Percentiles rank a stretch among this genome's conserved stretches.
phyloP scores from a whole-genome alignment of 2,797 vertebrate species.

The Meriones psammophilus region DNA sequence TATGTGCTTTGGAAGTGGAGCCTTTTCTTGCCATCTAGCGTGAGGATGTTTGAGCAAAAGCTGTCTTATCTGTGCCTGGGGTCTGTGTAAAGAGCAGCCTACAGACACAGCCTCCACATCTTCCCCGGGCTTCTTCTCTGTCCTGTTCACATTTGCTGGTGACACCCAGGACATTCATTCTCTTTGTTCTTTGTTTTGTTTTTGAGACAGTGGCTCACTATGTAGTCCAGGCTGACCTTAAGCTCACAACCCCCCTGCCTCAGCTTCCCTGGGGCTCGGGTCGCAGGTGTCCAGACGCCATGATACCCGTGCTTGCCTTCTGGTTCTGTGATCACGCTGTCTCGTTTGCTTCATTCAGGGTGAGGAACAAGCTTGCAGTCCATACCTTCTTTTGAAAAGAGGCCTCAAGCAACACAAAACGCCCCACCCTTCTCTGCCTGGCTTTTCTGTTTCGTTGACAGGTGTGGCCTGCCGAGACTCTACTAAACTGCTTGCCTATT shows the following conservation, averaged over 20 bases:
- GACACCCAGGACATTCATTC: no score
- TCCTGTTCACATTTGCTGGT: background rate
- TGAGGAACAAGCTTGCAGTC: background rate
- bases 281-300: no score
- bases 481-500: background rate
- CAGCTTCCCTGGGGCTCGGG: background rate
- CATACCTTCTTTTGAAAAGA: constrained; percentile 33
- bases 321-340: background rate
- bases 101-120: background rate
- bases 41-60: background rate
- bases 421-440: background rate
- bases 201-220: background rate
- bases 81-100: background rate
- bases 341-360: background rate
- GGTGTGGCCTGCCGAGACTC: background rate
- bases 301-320: background rate
- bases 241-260: background rate
- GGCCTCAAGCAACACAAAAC: background rate
- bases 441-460: background rate
- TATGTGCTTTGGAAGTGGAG: background rate
- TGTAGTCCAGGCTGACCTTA: background rate
- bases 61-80: constrained; percentile 1
- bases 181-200: background rate
- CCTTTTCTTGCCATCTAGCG: background rate
- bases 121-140: background rate